Evolutionary conservation across 2,888 invertebrate species (phyloP).

Genomic region (Trilocha varians): DNA sequence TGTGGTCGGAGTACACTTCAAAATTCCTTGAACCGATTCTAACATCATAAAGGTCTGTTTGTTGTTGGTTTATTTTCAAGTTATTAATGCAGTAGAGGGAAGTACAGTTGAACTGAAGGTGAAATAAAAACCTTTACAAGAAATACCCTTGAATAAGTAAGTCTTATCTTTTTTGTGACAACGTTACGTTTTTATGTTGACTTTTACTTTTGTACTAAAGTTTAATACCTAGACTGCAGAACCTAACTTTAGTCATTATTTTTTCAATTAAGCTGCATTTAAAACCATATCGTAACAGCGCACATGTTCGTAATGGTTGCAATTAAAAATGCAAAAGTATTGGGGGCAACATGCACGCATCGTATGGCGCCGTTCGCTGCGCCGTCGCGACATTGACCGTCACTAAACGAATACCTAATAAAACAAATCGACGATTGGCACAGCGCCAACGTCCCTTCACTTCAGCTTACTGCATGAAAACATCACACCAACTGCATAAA

Average conservation of each 20-base stretch:
- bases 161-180: not conserved
- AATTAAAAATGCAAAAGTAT: constrained; percentile 28
- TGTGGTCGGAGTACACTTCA: constrained; percentile 40
- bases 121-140: constrained; percentile 2
- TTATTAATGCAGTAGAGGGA: not conserved
- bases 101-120: constrained; percentile 2
- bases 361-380: constrained; percentile 45
- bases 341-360: constrained; percentile 48
- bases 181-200: not conserved
- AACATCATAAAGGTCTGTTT: constrained; percentile 41
- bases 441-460: constrained; percentile 61
- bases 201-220: not conserved
- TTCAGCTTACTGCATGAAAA: constrained; percentile 41
- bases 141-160: constrained; percentile 2
- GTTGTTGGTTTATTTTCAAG: constrained; percentile 16
- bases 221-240: too few species aligned
- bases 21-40: constrained; percentile 63
- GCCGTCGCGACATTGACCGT: constrained; percentile 70
- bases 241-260: too few species aligned
- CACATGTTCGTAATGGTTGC: not conserved
- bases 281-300: not conserved
- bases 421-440: constrained; percentile 66
- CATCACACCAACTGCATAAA: constrained; percentile 25
- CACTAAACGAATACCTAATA: constrained; percentile 57
- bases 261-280: not conserved